Evolutionary conservation across 1,140 invertebrate genomes (phyloP), one percentile per base, ranked within the genome.

Genomic region (Lordiphosa stackelbergi): DNA sequence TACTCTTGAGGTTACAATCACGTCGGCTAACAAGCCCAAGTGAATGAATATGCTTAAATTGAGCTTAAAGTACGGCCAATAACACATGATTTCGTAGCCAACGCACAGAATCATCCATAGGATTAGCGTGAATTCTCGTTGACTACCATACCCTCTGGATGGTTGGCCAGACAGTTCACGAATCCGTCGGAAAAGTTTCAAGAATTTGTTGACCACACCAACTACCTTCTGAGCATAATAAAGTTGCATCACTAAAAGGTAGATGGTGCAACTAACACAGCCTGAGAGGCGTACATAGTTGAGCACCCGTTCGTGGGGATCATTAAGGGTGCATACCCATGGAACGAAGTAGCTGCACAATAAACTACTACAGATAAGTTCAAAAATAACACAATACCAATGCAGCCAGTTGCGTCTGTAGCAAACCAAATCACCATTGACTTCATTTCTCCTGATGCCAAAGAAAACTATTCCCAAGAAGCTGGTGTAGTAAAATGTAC

Each of bases 81-180:
- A 3, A 3, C 5, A 5, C 28, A 38, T 5, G 13, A 40, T 0
- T 13, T 75, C 71, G 6, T 56, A 53, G 0, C 24, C 1, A 0
- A 59, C 5, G 5, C 49, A 59, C 4, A 45, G 0, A 0, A 54
- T 8, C 2, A 28, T 52, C 0, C 61, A 4, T 0, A 69, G 2
- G 1, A 81, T 37, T 11, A 81, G 36, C 0, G 46, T 19, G 4
- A 81, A 19, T 34, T 72, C 75, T 5, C 46, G 36, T 0, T 12
- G 13, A 3, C 62, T 51, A 0, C 75, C 62, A 22, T 43, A 72
- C 0, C 55, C 58, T 10, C 2, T 19, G 0, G 13, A 3, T 1
- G 47, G 53, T 6, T 36, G 35, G 0, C 40, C 31, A 1, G 11
- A 19, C 11, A 72, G 24, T 1, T 6, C 35, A 5, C 35, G 34